These are phyloP conservation scores for Gallirallus australis DNA, from an alignment of 2,797 vertebrate genomes.

Conservation along the genomic window DNA sequence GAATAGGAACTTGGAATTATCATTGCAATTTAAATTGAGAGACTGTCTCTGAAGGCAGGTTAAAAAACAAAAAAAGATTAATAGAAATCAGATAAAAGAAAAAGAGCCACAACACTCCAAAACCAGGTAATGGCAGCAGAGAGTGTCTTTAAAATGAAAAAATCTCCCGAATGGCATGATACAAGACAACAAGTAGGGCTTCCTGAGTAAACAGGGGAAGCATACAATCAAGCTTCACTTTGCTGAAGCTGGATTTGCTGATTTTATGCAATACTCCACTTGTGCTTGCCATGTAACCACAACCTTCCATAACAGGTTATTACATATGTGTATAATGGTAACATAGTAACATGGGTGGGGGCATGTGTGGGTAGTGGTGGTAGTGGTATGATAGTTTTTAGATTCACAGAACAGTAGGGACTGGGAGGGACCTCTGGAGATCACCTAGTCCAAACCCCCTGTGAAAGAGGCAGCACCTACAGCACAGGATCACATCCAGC, in stretches of 20 bases:
- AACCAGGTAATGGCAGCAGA: background rate
- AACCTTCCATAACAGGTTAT: background rate
- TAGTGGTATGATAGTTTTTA: no score
- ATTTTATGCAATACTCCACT: background rate
- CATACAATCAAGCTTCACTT: background rate
- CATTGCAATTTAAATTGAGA: background rate
- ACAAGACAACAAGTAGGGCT: background rate
- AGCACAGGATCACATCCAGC: no score
- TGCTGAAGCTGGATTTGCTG: background rate
- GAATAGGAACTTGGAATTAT: background rate
- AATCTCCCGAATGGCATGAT: background rate
- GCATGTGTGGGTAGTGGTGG: no score
- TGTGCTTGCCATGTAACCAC: background rate
- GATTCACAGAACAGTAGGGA: no score
- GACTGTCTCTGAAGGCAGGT: background rate
- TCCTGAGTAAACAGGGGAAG: background rate
- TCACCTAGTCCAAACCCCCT: no score
- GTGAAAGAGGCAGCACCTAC: no score
- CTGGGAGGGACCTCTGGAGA: no score
- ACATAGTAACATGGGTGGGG: background rate
- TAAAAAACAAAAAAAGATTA: background rate
- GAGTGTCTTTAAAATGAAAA: rapidly evolving
- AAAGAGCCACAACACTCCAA: background rate
- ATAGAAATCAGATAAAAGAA: background rate
- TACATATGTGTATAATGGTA: background rate